Base-by-base conservation (phyloP, 2,797 vertebrate genomes). In the Eremophila alpestris region DNA sequence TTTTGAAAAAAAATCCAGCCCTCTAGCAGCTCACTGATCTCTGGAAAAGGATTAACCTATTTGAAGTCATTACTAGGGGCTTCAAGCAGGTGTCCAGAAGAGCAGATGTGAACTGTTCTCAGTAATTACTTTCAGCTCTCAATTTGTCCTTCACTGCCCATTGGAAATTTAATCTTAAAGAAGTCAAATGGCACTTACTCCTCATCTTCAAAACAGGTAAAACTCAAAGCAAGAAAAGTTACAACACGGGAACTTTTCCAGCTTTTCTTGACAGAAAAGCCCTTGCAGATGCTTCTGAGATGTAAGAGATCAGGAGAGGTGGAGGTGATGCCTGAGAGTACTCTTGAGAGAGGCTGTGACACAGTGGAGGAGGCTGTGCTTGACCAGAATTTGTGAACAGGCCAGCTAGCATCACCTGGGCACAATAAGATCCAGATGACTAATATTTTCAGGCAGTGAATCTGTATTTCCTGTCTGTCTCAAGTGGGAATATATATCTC, bases 151-250 rank as follows among this genome's bases (percentile, higher is more conserved):
- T 97, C 93, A 67, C 71, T 84, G 81, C 87, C 60, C 93, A 55
- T 93, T 91, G 97, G 96, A 96, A 97, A 97, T 87, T 85, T 95
- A 97, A 93, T 91, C 82, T 96, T 97, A 85, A 93, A 96, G 83
- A 51, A 96, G 90, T 93, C 91, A 95, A 94, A 89, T 77, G 64
- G 63, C 81, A 87, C 51, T 55, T 97, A 92, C 49, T 51, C 56
- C 36, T 55, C 23, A 84, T 80, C 67, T 94, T 71, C 83, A 96
- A 87, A 92, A 27, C 64, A 64, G 30, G 30, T 30, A 77, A 81
- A 96, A 94, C 48, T 92, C 94, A 92, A 84, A 91, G 69, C 74
- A 94, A 93, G 68, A 90, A 95, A 96, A 91, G 83, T 91, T 97
- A 89, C 76, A 70, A 73, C 73, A 87, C 68, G 91, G 34, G 76